Percentiles rank a stretch among this genome's conserved stretches.
Conservation (phyloP, 2,113 vertebrate species). For the Notiomystis cincta region DNA sequence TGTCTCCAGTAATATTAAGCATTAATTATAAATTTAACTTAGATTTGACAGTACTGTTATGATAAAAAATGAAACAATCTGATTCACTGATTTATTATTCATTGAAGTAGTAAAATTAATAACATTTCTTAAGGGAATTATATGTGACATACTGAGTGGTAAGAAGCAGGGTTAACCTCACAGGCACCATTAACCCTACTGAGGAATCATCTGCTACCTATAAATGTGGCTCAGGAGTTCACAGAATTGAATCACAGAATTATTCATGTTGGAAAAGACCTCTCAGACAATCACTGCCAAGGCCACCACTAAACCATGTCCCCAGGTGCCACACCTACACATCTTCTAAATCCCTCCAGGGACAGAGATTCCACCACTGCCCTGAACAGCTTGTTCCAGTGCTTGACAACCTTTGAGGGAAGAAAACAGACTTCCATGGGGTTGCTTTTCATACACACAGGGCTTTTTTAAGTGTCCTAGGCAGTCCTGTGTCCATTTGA, state of each 20-base stretch:
- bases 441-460: neutral
- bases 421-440: neutral
- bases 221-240: neutral
- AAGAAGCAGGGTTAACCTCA: neutral
- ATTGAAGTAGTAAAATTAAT: neutral
- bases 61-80: neutral
- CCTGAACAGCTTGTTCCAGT: neutral
- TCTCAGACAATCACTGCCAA: neutral
- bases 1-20: neutral
- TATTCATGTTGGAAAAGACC: neutral
- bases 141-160: rapidly evolving
- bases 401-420: neutral
- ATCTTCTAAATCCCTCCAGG: neutral
- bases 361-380: neutral
- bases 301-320: neutral
- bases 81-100: neutral
- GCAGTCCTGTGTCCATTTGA: neutral
- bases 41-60: neutral
- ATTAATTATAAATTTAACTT: neutral
- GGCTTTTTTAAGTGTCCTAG: neutral
- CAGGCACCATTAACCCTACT: neutral
- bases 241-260: neutral
- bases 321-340: neutral
- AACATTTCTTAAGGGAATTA: neutral
- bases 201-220: neutral